These are phyloP conservation scores for Papilio demoleus DNA, from an alignment of 2,888 invertebrate species.

Conservation along the genomic window DNA sequence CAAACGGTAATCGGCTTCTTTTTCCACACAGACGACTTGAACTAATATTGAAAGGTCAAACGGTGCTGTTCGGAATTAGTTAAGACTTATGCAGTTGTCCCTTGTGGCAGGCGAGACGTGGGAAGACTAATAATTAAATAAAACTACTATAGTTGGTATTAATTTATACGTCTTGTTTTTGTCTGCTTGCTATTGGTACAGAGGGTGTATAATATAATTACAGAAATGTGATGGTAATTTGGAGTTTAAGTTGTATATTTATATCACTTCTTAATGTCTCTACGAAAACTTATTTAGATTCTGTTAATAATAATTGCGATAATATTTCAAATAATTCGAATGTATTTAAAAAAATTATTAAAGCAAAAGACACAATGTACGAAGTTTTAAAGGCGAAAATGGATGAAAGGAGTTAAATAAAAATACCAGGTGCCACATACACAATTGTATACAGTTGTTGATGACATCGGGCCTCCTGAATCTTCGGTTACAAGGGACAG, in stretches of 20 bases:
- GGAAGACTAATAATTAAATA: constrained; percentile 58
- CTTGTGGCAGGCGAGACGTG: constrained; percentile 44
- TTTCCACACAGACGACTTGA: constrained; percentile 64
- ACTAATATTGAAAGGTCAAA: constrained; percentile 71
- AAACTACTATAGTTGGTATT: constrained; percentile 53
- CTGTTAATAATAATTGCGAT: no score
- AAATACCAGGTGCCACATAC: no score
- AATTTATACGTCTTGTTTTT: constrained; percentile 51
- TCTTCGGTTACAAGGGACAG: no score
- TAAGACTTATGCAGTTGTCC: constrained; percentile 51
- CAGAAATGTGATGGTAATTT: not conserved
- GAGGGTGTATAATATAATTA: constrained; percentile 6
- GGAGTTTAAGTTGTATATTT: not conserved
- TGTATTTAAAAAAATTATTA: no score
- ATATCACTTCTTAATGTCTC: no score
- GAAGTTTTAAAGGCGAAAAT: no score
- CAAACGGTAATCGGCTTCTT: constrained; percentile 55
- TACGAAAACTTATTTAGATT: no score
- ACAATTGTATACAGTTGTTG: no score
- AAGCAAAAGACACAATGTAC: no score
- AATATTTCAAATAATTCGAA: no score
- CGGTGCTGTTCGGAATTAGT: constrained; percentile 68
- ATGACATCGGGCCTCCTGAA: no score
- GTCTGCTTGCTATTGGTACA: not conserved
- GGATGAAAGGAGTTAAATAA: no score